phyloP scores from a whole-genome alignment of 2,888 invertebrate genomes.

The Metellina segmentata region DNA sequence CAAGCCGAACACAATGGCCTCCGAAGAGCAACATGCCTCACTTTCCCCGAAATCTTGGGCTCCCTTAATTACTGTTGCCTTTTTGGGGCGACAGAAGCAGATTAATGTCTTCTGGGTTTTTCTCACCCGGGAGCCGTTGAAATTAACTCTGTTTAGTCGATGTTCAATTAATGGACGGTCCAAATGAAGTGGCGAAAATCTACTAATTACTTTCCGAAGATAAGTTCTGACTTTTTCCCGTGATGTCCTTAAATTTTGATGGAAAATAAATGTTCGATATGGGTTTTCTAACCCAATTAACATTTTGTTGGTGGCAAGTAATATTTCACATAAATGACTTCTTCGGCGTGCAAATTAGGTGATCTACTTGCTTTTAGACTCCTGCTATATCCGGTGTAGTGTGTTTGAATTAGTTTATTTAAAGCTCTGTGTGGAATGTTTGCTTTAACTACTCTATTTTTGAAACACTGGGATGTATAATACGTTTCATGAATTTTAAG shows the following conservation, averaged over 20 bases:
- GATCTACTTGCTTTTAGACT: too few species aligned
- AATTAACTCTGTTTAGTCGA: conserved; percentile 69
- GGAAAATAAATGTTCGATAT: too few species aligned
- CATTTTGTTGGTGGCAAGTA: background rate
- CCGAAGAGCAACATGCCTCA: background rate
- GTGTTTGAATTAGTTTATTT: too few species aligned
- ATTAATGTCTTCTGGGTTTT: conserved; percentile 58
- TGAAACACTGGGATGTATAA: too few species aligned
- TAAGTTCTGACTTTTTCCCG: background rate
- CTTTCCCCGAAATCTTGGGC: background rate
- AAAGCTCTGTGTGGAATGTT: too few species aligned
- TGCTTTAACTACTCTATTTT: too few species aligned
- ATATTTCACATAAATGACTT: background rate
- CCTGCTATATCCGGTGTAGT: too few species aligned
- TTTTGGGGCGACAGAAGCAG: conserved; percentile 43
- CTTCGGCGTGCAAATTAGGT: too few species aligned
- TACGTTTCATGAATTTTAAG: too few species aligned
- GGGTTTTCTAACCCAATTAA: too few species aligned
- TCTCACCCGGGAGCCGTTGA: conserved; percentile 45
- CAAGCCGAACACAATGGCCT: background rate
- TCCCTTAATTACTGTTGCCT: conserved; percentile 61
- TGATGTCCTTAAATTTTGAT: background rate
- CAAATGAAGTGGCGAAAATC: conserved; percentile 45
- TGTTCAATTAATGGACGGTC: conserved; percentile 68
- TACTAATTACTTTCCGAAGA: conserved; percentile 63